Percentiles rank a stretch among this genome's conserved stretches.
phyloP scores from a whole-genome alignment of 1,140 invertebrate genomes.

The Saccostrea echinata region DNA sequence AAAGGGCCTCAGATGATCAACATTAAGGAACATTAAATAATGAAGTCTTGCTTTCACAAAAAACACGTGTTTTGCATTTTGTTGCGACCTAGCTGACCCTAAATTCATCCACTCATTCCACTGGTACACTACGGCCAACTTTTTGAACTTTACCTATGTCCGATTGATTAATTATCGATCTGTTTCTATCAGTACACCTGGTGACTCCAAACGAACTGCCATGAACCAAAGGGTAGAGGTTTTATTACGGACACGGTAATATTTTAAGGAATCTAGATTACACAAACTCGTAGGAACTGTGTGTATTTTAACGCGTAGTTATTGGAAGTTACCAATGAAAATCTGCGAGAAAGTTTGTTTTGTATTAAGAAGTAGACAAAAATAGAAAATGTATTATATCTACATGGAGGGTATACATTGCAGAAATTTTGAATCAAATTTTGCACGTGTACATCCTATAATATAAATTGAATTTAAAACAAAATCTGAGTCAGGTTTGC shows the following conservation, averaged over 20 bases:
- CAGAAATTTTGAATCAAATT: background rate
- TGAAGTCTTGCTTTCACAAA: no score
- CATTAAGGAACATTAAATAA: no score
- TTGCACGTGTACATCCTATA: no score
- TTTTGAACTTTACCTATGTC: conserved; percentile 7
- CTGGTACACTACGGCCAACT: background rate
- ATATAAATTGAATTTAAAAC: no score
- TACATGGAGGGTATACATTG: background rate
- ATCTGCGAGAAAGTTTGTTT: background rate
- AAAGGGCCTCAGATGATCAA: no score
- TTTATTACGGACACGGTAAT: conserved; percentile 16
- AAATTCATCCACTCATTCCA: background rate
- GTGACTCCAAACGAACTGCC: background rate
- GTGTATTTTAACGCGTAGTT: background rate
- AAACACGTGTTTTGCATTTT: no score
- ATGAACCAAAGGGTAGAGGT: background rate
- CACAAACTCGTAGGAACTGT: background rate
- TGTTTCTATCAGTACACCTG: background rate
- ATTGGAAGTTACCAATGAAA: background rate
- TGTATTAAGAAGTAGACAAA: conserved; percentile 9
- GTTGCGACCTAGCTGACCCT: background rate
- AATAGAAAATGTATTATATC: background rate
- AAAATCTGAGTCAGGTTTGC: no score
- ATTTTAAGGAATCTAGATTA: background rate
- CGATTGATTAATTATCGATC: conserved; percentile 10